Evolutionary conservation across 1,140 invertebrate species (phyloP).

Genomic region (Calycopis cecrops): DNA sequence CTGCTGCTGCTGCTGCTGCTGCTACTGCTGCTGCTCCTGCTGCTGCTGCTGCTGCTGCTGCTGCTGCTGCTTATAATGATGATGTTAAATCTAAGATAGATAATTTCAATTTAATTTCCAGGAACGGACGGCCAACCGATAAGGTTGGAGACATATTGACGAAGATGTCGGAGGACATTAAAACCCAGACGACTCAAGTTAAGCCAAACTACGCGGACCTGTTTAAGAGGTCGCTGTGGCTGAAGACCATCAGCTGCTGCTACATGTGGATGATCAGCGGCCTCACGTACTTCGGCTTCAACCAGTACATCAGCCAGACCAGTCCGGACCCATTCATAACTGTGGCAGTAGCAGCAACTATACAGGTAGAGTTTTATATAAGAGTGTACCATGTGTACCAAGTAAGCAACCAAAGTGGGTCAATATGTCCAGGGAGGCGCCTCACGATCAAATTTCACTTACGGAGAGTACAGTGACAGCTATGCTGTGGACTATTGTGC

Average conservation of each 20-base stretch:
- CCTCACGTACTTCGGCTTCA: slow-evolving; percentile 83
- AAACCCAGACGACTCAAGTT: slow-evolving; percentile 32
- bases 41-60: too few relatives aligned
- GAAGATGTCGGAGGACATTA: slow-evolving; percentile 46
- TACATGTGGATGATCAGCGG: slow-evolving; percentile 83
- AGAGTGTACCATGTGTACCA: too few relatives aligned
- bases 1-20: too few relatives aligned
- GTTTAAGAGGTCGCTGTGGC: slow-evolving; percentile 80
- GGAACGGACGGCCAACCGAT: slow-evolving; percentile 74
- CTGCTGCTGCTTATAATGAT: too few relatives aligned
- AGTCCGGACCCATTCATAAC: slow-evolving; percentile 84
- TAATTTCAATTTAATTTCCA: slow-evolving; percentile 30
- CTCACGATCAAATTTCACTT: too few relatives aligned
- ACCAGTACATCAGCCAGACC: slow-evolving; percentile 83
- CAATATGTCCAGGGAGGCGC: too few relatives aligned
- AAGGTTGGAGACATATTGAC: slow-evolving; percentile 64
- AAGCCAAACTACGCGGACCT: slow-evolving; percentile 80
- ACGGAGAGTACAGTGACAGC: too few relatives aligned
- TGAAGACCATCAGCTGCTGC: slow-evolving; percentile 81
- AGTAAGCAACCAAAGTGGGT: too few relatives aligned
- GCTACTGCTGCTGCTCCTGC: too few relatives aligned
- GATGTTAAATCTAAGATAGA: too few relatives aligned
- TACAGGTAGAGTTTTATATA: slow-evolving; percentile 47
- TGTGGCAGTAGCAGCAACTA: slow-evolving; percentile 70
- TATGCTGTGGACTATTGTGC: too few relatives aligned